Conservation (phyloP, 2,888 invertebrate genomes). For the Volucella zonaria region DNA sequence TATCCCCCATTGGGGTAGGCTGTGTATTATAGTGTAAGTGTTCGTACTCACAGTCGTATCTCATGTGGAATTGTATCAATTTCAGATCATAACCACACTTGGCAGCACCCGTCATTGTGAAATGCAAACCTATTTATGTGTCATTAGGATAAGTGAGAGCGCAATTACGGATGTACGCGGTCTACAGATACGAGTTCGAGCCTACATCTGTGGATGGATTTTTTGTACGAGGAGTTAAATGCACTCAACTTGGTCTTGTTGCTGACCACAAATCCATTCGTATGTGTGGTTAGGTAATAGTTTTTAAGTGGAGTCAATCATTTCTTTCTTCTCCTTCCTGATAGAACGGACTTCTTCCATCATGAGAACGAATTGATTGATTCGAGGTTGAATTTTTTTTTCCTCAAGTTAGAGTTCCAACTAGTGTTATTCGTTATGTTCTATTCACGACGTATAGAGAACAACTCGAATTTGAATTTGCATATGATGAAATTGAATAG, state of each 20-base stretch:
- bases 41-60: conserved; percentile 26
- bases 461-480: no score
- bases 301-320: conserved; percentile 57
- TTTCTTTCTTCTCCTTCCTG: background rate
- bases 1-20: conserved; percentile 15
- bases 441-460: no score
- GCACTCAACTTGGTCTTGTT: conserved; percentile 43
- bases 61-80: conserved; percentile 67
- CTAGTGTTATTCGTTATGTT: no score
- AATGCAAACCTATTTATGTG: conserved; percentile 70
- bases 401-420: background rate
- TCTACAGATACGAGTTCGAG: background rate
- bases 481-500: no score
- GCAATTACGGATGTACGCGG: conserved; percentile 53
- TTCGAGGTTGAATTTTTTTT: conserved; percentile 20
- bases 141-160: conserved; percentile 72
- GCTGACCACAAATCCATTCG: conserved; percentile 43
- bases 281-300: conserved; percentile 48
- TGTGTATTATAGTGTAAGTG: background rate
- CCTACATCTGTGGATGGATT: conserved; percentile 22
- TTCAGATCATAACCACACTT: conserved; percentile 71
- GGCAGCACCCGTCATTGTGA: conserved; percentile 49
- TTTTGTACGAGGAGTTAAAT: conserved; percentile 54
- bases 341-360: conserved; percentile 11
- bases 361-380: conserved; percentile 48